Evolutionary conservation across 92 coral and sea anemone species (phyloP), one percentile per base, ranked within the genome.

Genomic region (Umimayanthus kanabou): DNA sequence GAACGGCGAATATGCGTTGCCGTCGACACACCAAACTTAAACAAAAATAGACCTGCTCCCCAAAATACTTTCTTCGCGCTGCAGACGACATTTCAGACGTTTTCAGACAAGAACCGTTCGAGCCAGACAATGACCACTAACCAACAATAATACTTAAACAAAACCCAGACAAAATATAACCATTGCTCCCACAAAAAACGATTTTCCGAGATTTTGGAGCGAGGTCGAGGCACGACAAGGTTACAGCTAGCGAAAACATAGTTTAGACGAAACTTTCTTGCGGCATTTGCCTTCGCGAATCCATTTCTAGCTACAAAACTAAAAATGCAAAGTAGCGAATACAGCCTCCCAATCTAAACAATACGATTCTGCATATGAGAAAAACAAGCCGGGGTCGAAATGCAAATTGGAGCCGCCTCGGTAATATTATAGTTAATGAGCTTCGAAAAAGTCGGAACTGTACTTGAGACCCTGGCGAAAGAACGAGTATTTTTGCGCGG

Each of bases 111-210:
- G 93, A 93, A 95, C 79, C 92, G 93, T 88, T 91, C 91, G 87
- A 85, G 94, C 96, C 96, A 95, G 98, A 95, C 98, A 95, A 95
- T 95, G 91, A 93, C 98, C 92, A 93, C 98, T 95, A 93, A 93
- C 98, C 98, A 93, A 95, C 98, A 95, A 95, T 95, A 95, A 95
- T 94, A 94, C 98, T 94, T 94, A 93, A 93, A 94, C 98, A 94
- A 94, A 93, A 95, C 92, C 98, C 98, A 95, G 98, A 95, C 98
- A 93, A 93, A 95, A 95, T 95, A 95, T 95, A 95, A 93, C 93
- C 89, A 87, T 79, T 84, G 81, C 80, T 91, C 85, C 92, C 92
- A 86, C 92, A 91, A 91, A 90, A 85, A 89, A 92, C 87, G 90
- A 93, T 93, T 87, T 93, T 87, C 91, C 66, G 89, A 85, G 88